Evolutionary conservation across 2,888 invertebrate genomes (phyloP).

Genomic region (Nomada goodeniana): DNA sequence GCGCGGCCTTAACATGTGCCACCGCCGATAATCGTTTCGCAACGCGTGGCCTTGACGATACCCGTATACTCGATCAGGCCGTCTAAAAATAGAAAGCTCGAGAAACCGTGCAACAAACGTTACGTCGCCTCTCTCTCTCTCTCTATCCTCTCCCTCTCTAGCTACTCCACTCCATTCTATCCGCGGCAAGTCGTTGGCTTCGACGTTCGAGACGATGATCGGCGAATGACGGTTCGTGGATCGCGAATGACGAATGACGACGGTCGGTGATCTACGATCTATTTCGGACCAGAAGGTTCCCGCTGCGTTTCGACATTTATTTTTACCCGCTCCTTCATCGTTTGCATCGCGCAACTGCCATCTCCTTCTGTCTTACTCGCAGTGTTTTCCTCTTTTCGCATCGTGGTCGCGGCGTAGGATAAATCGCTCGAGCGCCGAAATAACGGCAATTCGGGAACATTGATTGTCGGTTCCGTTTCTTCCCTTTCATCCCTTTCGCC

Average conservation of each 20-base stretch:
- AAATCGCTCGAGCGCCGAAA: conserved; percentile 21
- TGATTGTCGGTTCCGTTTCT: not conserved
- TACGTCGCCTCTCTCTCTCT: conserved; percentile 72
- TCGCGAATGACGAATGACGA: conserved; percentile 29
- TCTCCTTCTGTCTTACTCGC: not conserved
- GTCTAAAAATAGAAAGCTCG: conserved; percentile 67
- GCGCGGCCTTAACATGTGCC: conserved; percentile 46
- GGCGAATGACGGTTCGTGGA: conserved; percentile 60
- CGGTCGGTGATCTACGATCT: conserved; percentile 73
- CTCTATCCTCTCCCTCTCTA: not conserved
- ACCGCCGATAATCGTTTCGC: conserved; percentile 77
- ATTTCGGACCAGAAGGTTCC: conserved; percentile 72
- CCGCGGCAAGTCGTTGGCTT: conserved; percentile 79
- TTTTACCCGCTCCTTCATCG: conserved; percentile 46
- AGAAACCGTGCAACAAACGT: conserved; percentile 76
- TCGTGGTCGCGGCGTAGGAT: not conserved
- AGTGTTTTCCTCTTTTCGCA: not conserved
- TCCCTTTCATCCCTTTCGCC: not conserved
- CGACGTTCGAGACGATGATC: conserved; percentile 62
- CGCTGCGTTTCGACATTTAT: conserved; percentile 67
- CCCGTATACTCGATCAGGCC: conserved; percentile 64
- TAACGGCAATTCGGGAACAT: conserved; percentile 15
- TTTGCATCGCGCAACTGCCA: not conserved
- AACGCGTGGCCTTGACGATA: conserved; percentile 80
- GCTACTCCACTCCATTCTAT: conserved; percentile 41